Evolutionary conservation across 2,797 vertebrate genomes (phyloP).

Genomic region (Corythornis leucogaster): DNA sequence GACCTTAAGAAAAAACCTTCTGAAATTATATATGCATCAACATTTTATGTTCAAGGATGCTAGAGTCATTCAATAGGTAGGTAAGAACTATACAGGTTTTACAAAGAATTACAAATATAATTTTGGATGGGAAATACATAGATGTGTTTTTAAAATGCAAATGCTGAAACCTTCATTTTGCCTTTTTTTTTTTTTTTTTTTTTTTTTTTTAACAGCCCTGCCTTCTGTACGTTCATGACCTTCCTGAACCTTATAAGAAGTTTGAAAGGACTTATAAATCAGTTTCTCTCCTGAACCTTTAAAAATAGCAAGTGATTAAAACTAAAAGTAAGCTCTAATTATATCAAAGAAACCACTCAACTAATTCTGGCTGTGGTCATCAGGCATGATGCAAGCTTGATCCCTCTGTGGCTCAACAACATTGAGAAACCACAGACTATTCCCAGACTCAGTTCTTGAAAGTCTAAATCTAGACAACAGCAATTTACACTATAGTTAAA

Average conservation of each 20-base stretch:
- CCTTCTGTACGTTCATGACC: not conserved
- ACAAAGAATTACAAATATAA: not conserved
- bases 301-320: slow-evolving; percentile 49
- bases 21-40: not conserved
- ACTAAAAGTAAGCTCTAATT: slow-evolving; percentile 31
- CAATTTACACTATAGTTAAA: not conserved
- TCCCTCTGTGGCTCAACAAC: not conserved
- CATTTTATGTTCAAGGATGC: not conserved
- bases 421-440: not conserved
- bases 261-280: slow-evolving; percentile 30
- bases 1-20: not conserved
- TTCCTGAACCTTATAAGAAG: not conserved
- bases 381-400: not conserved
- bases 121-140: not conserved
- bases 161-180: not conserved
- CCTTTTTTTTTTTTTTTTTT: not conserved
- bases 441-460: not conserved
- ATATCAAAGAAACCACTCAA: slow-evolving; percentile 8
- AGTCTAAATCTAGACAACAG: not conserved
- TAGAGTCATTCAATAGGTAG: not conserved
- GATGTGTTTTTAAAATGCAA: not conserved
- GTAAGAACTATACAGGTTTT: not conserved
- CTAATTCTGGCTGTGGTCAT: not conserved
- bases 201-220: not conserved
- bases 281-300: not conserved